Conservation (phyloP, 2,888 invertebrate species). For the Polietes domitor region DNA sequence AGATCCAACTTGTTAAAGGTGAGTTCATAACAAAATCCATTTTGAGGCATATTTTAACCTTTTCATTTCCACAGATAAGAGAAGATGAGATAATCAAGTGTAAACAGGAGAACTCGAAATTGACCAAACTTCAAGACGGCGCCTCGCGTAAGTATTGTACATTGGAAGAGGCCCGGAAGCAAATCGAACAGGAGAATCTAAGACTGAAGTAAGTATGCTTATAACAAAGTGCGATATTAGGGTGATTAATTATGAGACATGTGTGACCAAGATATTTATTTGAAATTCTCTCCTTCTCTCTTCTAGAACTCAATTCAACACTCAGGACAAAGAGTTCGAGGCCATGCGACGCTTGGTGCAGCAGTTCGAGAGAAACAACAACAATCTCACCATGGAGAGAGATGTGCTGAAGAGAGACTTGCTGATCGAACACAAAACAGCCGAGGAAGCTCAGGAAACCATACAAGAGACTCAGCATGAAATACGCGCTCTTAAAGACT, state of each 20-base stretch:
- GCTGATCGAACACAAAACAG: constrained; percentile 71
- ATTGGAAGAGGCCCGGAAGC: constrained; percentile 74
- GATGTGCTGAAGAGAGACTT: constrained; percentile 77
- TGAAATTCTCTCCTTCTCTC: not conserved
- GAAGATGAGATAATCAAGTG: constrained; percentile 79
- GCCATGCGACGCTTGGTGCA: constrained; percentile 78
- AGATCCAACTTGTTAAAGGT: constrained; percentile 77
- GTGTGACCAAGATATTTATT: not conserved
- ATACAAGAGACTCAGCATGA: constrained; percentile 78
- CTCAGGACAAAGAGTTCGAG: constrained; percentile 78
- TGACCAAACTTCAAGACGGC: constrained; percentile 77
- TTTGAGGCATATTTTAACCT: not conserved
- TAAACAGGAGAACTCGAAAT: constrained; percentile 76
- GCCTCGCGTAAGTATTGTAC: constrained; percentile 76
- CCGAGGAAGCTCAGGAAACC: constrained; percentile 71
- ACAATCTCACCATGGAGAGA: constrained; percentile 77
- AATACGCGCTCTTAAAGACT: constrained; percentile 77
- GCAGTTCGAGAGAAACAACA: constrained; percentile 76
- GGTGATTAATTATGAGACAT: too few relatives aligned
- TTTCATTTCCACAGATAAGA: constrained; percentile 70
- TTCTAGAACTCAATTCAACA: constrained; percentile 75
- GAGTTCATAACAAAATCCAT: not conserved
- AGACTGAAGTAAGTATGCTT: constrained; percentile 73
- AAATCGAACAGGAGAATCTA: constrained; percentile 75
- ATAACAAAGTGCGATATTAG: too few relatives aligned